These are phyloP conservation scores for Athene cunicularia DNA, from an alignment of 2,113 vertebrate genomes.

Conservation along the genomic window DNA sequence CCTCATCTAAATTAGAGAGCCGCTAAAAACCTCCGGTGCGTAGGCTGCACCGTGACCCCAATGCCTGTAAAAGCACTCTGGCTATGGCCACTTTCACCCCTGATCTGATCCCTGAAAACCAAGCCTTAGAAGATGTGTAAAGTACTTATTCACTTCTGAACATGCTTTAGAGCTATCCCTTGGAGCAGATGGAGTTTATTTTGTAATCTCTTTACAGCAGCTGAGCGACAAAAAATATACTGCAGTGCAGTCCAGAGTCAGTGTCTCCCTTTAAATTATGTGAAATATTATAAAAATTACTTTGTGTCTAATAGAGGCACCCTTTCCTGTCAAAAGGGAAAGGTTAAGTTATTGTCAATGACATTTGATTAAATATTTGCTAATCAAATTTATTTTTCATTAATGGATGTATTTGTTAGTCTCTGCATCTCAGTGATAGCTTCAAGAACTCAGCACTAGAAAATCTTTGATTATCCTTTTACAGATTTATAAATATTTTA, in stretches of 20 bases:
- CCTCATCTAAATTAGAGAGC: not conserved
- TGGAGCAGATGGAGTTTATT: slow-evolving; percentile 49
- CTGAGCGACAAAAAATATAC: not conserved
- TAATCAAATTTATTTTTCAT: slow-evolving; percentile 26
- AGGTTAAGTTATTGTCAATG: not conserved
- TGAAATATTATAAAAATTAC: not conserved
- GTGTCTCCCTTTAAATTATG: not conserved
- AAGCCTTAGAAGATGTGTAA: not conserved
- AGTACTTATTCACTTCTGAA: slow-evolving; percentile 20
- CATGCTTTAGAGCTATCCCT: slow-evolving; percentile 35
- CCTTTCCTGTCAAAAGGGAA: not conserved
- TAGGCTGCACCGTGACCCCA: not conserved
- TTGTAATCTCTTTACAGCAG: slow-evolving; percentile 50
- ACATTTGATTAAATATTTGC: not conserved
- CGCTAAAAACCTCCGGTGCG: not conserved
- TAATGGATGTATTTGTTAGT: not conserved
- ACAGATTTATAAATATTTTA: not conserved
- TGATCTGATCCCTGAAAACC: slow-evolving; percentile 11
- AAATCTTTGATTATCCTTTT: not conserved
- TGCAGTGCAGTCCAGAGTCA: not conserved
- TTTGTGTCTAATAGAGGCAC: not conserved
- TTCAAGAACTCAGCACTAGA: not conserved
- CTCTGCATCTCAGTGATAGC: not conserved
- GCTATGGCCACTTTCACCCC: not conserved
- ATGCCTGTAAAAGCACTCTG: not conserved